phyloP scores from a whole-genome alignment of 2,888 invertebrate species.

The Holacanthella duospinosa region DNA sequence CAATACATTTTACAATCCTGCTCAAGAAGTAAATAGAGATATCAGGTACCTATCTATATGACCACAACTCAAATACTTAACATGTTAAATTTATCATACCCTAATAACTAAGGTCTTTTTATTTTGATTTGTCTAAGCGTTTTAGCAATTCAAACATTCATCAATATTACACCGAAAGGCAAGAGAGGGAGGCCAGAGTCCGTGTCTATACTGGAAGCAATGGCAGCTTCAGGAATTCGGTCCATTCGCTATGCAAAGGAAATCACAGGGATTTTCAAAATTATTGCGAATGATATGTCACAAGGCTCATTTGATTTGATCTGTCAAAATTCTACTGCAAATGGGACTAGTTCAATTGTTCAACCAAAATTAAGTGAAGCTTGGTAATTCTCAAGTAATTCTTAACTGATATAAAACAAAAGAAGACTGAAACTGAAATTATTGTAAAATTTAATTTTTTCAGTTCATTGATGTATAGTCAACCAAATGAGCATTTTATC shows the following conservation, averaged over 20 bases:
- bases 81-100: neutral
- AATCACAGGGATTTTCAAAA: slow-evolving; percentile 63
- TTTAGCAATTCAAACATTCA: slow-evolving; percentile 27
- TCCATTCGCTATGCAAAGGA: slow-evolving; percentile 95
- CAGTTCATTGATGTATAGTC: slow-evolving; percentile 76
- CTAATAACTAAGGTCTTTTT: too few species aligned
- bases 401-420: neutral
- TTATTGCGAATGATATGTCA: slow-evolving; percentile 88
- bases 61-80: neutral
- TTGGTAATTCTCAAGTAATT: slow-evolving; percentile 50
- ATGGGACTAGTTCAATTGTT: slow-evolving; percentile 63
- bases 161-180: slow-evolving; percentile 15
- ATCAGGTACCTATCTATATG: slow-evolving; percentile 48
- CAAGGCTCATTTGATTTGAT: slow-evolving; percentile 76
- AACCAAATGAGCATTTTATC: slow-evolving; percentile 49
- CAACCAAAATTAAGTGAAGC: slow-evolving; percentile 75
- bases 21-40: slow-evolving; percentile 96
- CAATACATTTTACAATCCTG: slow-evolving; percentile 82
- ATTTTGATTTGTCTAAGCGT: slow-evolving; percentile 17
- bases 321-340: slow-evolving; percentile 62
- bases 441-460: slow-evolving; percentile 37
- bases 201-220: slow-evolving; percentile 45
- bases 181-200: neutral
- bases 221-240: slow-evolving; percentile 89
- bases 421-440: neutral